Base-by-base conservation (phyloP, 2,113 vertebrate genomes). In the Piaya cayana region DNA sequence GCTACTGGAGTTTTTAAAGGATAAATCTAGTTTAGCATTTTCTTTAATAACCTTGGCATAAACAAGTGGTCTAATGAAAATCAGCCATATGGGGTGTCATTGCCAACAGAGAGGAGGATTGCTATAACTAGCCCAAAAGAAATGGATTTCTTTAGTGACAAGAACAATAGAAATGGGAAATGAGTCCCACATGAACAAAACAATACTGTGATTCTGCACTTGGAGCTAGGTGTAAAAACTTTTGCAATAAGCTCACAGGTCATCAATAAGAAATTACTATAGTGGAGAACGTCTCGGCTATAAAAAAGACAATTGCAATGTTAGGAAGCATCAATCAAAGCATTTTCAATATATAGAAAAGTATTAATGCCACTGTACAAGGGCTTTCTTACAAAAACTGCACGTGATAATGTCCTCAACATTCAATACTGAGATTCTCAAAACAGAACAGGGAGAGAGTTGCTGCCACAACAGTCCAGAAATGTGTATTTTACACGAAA, bases 301-400 rank as follows among this genome's bases (percentile, higher is more conserved):
- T 34, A 59, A 93, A 90, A 95, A 59, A 95, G 82, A 95, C 49
- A 95, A 86, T 94, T 74, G 63, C 69, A 82, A 93, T 62, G 55
- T 67, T 79, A 82, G 67, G 53, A 93, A 90, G 68, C 85, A 93
- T 95, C 90, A 86, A 26, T 94, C 85, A 93, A 92, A 30, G 49
- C 78, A 74, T 92, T 95, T 94, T 65, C 59, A 72, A 53, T 32
- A 80, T 85, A 82, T 1, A 85, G 87, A 58, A 60, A 76, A 88
- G 58, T 58, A 92, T 45, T 87, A 87, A 85, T 68, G 50, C 27
- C 45, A 53, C 32, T 76, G 36, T 52, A 86, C 26, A 45, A 79
- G 27, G 55, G 39, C n/a, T 82, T 88, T 64, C 82, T 76, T 94
- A 87, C 58, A 49, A 94, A 87, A 95, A n/a, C 53, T 37, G 42